Conservation (phyloP, 1,140 invertebrate species). For the Drosophila persimilis region DNA sequence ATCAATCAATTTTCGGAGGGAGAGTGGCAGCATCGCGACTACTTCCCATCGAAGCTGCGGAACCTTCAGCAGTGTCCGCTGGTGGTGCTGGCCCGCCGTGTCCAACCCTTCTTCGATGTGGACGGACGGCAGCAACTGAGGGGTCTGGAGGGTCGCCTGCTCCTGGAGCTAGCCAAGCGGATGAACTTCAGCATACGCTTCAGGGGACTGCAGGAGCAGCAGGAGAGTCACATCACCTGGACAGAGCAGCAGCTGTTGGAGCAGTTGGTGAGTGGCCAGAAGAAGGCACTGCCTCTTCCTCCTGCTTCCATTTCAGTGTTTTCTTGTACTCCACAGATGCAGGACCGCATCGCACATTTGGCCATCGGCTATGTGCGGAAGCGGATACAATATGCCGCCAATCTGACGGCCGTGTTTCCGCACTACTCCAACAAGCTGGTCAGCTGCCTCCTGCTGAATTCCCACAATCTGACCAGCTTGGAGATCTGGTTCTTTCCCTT, state of each 20-base stretch:
- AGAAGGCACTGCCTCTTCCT: not conserved
- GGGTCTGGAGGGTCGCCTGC: constrained; percentile 38
- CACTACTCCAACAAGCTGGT: constrained; percentile 50
- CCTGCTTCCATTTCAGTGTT: not conserved
- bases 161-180: constrained; percentile 34
- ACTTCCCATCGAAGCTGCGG: constrained; percentile 55
- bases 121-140: not conserved
- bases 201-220: constrained; percentile 21
- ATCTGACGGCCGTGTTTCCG: constrained; percentile 52
- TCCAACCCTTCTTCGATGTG: constrained; percentile 40
- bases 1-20: constrained; percentile 51
- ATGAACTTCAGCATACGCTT: constrained; percentile 54
- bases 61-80: constrained; percentile 55
- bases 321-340: constrained; percentile 1
- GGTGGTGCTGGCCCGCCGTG: constrained; percentile 23
- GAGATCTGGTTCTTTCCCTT: constrained; percentile 54
- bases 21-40: constrained; percentile 33
- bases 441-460: constrained; percentile 43
- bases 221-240: constrained; percentile 1
- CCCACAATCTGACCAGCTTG: constrained; percentile 52
- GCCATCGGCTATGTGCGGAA: constrained; percentile 57
- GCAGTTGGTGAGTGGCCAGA: constrained; percentile 12
- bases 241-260: constrained; percentile 43
- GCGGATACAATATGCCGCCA: constrained; percentile 30
- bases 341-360: constrained; percentile 31